These are phyloP conservation scores for Ceyx erithaca DNA, from an alignment of 2,797 vertebrate species.

Conservation along the genomic window DNA sequence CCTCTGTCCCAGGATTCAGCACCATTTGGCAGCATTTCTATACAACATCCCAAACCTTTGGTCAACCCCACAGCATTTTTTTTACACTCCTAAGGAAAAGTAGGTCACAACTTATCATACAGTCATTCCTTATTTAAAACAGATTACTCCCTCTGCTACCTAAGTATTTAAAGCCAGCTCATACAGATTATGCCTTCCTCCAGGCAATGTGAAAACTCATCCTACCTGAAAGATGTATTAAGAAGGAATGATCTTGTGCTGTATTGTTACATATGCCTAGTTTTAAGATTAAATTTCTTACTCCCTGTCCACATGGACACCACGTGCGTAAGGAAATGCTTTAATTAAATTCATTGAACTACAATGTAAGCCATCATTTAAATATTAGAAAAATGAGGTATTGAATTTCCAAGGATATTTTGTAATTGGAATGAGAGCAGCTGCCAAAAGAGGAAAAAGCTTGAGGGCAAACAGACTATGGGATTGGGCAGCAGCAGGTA, in stretches of 20 bases:
- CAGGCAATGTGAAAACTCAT: neutral
- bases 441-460: conserved; percentile 40
- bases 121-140: neutral
- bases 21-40: neutral
- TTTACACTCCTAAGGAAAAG: neutral
- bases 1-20: neutral
- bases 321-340: conserved; percentile 57
- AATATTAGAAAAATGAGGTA: conserved; percentile 62
- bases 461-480: conserved; percentile 13
- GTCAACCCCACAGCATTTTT: neutral
- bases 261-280: neutral
- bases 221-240: conserved; percentile 6
- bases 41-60: neutral
- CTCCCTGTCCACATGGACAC: conserved; percentile 56
- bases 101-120: neutral
- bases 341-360: conserved; percentile 61
- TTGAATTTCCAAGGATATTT: conserved; percentile 56
- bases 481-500: conserved; percentile 35
- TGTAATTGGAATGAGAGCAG: conserved; percentile 38
- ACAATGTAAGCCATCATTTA: conserved; percentile 43
- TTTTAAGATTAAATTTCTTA: conserved; percentile 7
- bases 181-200: conserved; percentile 1
- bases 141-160: neutral
- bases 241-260: neutral
- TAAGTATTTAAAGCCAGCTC: neutral